Percentiles rank a stretch among this genome's conserved stretches.
Conservation (phyloP, 2,113 vertebrate species). For the Lophotis ruficrista region DNA sequence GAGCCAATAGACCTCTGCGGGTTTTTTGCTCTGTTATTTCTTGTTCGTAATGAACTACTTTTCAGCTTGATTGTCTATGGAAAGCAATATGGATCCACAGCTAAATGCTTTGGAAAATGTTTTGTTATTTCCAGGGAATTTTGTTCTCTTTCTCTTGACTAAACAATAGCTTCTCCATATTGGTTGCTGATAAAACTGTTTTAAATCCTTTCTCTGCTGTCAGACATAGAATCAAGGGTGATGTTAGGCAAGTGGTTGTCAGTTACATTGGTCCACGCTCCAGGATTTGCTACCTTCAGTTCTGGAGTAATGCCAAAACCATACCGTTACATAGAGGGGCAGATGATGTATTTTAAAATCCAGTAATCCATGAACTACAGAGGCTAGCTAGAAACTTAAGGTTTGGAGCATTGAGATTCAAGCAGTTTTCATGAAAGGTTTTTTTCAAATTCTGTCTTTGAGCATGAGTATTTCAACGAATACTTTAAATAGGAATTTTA, state of each 20-base stretch:
- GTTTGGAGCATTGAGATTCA: neutral
- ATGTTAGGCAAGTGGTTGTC: neutral
- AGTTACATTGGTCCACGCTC: neutral
- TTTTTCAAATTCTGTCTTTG: neutral
- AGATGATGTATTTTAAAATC: neutral
- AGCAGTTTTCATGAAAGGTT: neutral
- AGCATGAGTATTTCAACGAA: neutral
- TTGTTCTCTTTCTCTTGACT: neutral
- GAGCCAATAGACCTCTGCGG: neutral
- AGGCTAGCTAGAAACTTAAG: neutral
- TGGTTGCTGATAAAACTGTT: neutral
- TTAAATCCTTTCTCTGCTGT: neutral
- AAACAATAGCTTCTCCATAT: neutral
- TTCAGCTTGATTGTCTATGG: neutral
- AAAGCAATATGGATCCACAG: neutral
- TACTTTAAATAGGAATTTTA: neutral
- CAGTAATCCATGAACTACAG: neutral
- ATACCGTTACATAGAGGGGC: neutral
- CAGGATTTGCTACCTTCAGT: neutral
- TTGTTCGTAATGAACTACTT: neutral
- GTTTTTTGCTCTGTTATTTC: neutral
- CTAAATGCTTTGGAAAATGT: neutral
- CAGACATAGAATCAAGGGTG: neutral
- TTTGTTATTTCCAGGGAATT: neutral
- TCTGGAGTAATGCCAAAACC: neutral